Evolutionary conservation across 2,797 vertebrate species (phyloP).

Genomic region (Tragelaphus oryx): DNA sequence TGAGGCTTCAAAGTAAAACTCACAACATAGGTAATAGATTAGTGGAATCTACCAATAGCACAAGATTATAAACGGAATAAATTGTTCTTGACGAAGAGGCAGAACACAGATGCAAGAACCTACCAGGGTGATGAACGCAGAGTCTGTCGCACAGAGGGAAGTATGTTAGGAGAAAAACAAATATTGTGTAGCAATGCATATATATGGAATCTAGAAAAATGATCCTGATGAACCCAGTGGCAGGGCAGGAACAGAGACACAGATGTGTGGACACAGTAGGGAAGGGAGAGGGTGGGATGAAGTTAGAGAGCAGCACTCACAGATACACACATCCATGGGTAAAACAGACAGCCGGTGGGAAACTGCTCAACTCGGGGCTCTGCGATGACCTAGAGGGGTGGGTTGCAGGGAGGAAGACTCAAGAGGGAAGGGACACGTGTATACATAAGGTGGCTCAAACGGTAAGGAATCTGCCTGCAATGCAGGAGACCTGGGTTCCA

Average conservation of each 20-base stretch:
- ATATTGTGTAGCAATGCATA: neutral
- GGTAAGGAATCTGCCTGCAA: neutral
- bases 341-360: neutral
- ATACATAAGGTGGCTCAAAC: rapidly evolving
- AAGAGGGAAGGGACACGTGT: rapidly evolving
- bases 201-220: rapidly evolving
- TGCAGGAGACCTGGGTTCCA: neutral
- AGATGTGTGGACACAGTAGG: neutral
- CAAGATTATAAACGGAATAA: neutral
- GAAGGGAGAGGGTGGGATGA: neutral
- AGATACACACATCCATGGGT: rapidly evolving
- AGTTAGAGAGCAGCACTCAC: rapidly evolving
- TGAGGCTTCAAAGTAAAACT: constrained; percentile 46
- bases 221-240: neutral
- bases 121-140: neutral
- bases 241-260: neutral
- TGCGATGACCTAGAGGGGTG: neutral
- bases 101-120: neutral
- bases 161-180: neutral
- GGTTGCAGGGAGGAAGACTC: rapidly evolving
- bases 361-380: neutral
- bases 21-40: neutral
- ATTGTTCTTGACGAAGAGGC: neutral
- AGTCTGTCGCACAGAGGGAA: neutral
- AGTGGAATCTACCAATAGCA: neutral